These are phyloP conservation scores for Pardalotus punctatus DNA, from an alignment of 2,113 vertebrate genomes.

Conservation along the genomic window DNA sequence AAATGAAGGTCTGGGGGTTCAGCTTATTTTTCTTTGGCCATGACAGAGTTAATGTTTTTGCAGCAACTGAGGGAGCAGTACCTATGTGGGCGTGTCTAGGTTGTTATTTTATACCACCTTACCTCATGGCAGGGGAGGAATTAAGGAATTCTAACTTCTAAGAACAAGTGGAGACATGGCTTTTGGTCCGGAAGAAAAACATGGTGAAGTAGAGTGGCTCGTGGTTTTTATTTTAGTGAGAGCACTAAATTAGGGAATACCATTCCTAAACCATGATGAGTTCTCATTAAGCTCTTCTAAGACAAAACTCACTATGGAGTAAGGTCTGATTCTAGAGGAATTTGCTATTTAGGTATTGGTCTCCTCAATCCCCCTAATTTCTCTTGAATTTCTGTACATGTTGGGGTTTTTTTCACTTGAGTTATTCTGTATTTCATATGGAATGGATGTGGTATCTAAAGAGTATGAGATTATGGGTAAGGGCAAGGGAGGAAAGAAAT, in stretches of 20 bases:
- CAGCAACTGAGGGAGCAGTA: accelerated
- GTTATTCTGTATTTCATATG: neutral
- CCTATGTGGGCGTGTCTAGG: accelerated
- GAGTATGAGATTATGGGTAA: neutral
- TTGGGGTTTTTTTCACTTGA: neutral
- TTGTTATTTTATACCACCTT: neutral
- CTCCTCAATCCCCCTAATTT: neutral
- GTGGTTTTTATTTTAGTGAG: neutral
- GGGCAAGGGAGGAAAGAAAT: neutral
- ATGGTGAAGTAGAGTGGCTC: neutral
- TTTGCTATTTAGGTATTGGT: neutral
- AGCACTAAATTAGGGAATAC: neutral
- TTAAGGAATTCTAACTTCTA: neutral
- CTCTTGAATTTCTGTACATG: neutral
- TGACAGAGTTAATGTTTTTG: neutral
- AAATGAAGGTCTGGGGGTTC: neutral
- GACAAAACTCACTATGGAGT: neutral
- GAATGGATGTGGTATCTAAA: neutral
- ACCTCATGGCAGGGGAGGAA: accelerated
- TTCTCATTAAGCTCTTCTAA: neutral
- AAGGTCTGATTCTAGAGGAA: neutral
- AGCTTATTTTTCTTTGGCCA: neutral
- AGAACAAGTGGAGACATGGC: neutral
- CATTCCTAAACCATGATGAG: neutral
- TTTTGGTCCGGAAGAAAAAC: accelerated